Percentiles rank a stretch among this genome's conserved stretches.
phyloP scores from a whole-genome alignment of 2,113 vertebrate genomes.

The Menura novaehollandiae region DNA sequence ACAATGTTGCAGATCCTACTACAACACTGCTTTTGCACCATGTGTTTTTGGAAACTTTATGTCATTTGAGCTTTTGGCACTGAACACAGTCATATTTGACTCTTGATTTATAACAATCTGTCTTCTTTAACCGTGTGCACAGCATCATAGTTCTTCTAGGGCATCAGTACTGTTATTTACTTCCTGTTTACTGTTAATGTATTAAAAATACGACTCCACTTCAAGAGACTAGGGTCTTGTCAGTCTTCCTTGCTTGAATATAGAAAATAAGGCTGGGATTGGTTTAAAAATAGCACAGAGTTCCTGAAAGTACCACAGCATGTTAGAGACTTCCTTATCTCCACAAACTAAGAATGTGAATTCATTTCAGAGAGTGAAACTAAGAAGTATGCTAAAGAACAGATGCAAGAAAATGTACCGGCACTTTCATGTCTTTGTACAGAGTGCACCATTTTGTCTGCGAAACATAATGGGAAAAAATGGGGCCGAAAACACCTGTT shows the following conservation, averaged over 20 bases:
- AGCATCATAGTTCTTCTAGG: background rate
- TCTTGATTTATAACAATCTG: background rate
- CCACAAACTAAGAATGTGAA: background rate
- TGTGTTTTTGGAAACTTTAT: background rate
- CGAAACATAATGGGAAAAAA: rapidly evolving
- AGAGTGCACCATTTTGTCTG: background rate
- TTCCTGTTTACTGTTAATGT: background rate
- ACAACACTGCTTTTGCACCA: background rate
- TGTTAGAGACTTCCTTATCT: background rate
- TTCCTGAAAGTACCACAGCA: background rate
- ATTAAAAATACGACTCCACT: background rate
- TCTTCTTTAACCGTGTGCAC: background rate
- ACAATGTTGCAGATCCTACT: background rate
- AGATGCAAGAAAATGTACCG: rapidly evolving
- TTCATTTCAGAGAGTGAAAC: background rate
- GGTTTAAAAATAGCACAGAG: background rate
- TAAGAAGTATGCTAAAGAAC: background rate
- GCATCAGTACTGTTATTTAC: rapidly evolving
- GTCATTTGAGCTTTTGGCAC: background rate
- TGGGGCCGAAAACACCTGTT: rapidly evolving
- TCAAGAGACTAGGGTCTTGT: background rate
- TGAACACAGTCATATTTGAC: background rate
- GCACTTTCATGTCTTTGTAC: rapidly evolving
- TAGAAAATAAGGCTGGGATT: background rate
- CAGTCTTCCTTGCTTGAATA: background rate